A percentile compares a stretch with the other conserved stretches of the same genome.
Conservation (phyloP, 1,140 invertebrate species). For the Stegodyphus dumicola region DNA sequence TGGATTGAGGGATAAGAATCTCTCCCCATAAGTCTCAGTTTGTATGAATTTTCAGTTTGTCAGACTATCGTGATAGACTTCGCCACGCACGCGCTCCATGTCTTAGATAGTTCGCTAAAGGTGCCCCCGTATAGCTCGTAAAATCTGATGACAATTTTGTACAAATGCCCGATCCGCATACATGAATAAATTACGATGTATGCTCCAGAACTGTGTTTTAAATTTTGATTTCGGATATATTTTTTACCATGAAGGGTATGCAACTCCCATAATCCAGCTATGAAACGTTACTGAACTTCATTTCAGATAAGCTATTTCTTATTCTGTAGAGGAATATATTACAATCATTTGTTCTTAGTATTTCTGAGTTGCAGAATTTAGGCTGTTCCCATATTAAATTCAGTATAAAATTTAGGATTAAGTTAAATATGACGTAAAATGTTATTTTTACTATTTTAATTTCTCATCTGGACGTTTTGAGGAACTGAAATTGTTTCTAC, state of each 20-base stretch:
- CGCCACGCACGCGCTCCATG: constrained; percentile 4
- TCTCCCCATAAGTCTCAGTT: constrained; percentile 25
- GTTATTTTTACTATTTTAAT: no score
- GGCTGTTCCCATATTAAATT: no score
- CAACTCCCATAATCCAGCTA: background rate
- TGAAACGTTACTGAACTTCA: constrained; percentile 29
- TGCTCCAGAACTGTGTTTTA: constrained; percentile 2
- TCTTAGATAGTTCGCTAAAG: constrained; percentile 38
- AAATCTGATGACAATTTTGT: constrained; percentile 59
- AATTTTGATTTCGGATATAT: constrained; percentile 32
- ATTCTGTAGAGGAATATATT: background rate
- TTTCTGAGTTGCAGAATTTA: no score
- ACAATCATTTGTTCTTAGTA: no score
- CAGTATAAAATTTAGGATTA: no score
- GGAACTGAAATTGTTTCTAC: no score
- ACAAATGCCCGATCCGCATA: constrained; percentile 36
- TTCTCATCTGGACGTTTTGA: no score
- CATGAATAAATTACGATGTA: constrained; percentile 40
- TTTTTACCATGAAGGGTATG: constrained; percentile 11
- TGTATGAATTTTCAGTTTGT: constrained; percentile 46
- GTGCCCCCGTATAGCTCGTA: constrained; percentile 39
- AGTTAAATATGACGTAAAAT: no score
- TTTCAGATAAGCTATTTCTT: constrained; percentile 24
- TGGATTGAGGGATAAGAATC: constrained; percentile 45
- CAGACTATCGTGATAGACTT: constrained; percentile 5